Evolutionary conservation across 2,888 invertebrate genomes (phyloP).

Genomic region (Napeogenes inachia): DNA sequence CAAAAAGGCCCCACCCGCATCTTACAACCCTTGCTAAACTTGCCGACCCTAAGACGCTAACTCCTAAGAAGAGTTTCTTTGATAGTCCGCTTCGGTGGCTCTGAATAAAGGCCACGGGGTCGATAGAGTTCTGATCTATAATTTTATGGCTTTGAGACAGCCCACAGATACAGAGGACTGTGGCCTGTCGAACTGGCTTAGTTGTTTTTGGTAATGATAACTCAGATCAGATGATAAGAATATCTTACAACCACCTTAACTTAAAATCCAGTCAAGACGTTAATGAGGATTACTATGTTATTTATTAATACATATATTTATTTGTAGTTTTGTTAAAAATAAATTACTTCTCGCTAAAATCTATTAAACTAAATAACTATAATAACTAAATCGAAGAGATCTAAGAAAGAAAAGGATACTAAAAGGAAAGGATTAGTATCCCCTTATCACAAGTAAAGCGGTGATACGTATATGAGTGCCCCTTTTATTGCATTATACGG

Average conservation of each 20-base stretch:
- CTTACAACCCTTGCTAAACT: slow-evolving; percentile 72
- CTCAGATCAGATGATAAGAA: slow-evolving; percentile 14
- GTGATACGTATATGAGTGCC: slow-evolving; percentile 75
- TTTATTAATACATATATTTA: no score
- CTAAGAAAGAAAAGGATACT: slow-evolving; percentile 34
- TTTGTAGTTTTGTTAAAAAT: no score
- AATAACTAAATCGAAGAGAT: slow-evolving; percentile 32
- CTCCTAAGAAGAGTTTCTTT: slow-evolving; percentile 75
- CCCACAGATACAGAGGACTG: slow-evolving; percentile 56
- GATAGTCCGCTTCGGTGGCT: slow-evolving; percentile 74
- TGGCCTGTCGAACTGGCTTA: slow-evolving; percentile 53
- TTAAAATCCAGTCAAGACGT: not conserved
- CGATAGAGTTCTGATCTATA: slow-evolving; percentile 76
- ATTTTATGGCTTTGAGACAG: slow-evolving; percentile 74
- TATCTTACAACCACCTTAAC: slow-evolving; percentile 9
- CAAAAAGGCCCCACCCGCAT: slow-evolving; percentile 72
- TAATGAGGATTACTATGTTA: not conserved
- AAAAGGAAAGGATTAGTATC: slow-evolving; percentile 61
- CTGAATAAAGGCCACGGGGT: slow-evolving; percentile 72
- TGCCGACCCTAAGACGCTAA: slow-evolving; percentile 73
- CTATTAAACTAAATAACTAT: no score
- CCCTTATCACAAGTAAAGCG: slow-evolving; percentile 69
- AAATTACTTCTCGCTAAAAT: no score
- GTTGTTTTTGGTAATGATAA: slow-evolving; percentile 54
- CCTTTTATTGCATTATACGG: slow-evolving; percentile 75